Conservation (phyloP, 2,113 vertebrate genomes). For the Deroptyus accipitrinus region DNA sequence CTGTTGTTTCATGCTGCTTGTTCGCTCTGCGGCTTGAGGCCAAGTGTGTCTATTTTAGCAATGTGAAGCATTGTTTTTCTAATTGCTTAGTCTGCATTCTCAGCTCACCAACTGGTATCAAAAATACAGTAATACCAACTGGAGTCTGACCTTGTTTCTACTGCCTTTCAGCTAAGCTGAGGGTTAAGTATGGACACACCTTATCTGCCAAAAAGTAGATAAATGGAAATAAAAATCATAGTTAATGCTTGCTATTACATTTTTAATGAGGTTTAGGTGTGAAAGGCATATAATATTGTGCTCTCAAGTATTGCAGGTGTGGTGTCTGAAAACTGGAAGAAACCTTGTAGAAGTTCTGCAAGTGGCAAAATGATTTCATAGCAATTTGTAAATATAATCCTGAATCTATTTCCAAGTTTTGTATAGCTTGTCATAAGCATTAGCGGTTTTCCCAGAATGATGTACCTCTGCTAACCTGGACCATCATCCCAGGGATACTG, state of each 20-base stretch:
- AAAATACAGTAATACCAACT: neutral
- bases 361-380: neutral
- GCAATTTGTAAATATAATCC: neutral
- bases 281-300: neutral
- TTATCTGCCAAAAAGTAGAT: neutral
- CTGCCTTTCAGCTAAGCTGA: neutral
- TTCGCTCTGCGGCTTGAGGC: neutral
- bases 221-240: neutral
- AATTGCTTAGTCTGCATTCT: neutral
- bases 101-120: neutral
- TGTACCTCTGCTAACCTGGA: neutral
- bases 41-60: neutral
- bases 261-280: neutral
- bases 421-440: neutral
- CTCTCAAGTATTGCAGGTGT: fast-evolving
- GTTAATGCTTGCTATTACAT: neutral
- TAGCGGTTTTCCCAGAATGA: neutral
- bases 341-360: neutral
- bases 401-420: neutral
- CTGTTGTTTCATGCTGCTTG: fast-evolving
- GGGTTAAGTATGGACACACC: neutral
- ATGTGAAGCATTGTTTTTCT: neutral
- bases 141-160: neutral
- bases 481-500: neutral
- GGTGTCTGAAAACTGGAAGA: neutral